A percentile compares a stretch with the other conserved stretches of the same genome.
phyloP scores from a whole-genome alignment of 2,797 vertebrate species.

The Paramormyrops hopkinsi region DNA sequence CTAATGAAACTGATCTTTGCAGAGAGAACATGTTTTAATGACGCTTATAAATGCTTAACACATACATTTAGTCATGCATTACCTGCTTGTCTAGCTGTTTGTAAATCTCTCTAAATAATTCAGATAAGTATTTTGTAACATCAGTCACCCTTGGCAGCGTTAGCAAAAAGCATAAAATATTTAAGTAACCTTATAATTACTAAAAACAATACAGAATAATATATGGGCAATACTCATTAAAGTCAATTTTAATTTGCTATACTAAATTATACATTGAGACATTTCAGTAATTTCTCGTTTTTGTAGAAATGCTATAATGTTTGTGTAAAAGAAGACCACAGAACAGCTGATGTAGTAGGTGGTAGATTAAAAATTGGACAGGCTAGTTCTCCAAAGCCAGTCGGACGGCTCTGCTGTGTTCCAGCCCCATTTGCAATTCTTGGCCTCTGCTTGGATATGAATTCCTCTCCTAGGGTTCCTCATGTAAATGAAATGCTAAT shows the following conservation, averaged over 20 bases:
- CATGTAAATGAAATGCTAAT: background rate
- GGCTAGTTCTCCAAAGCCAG: background rate
- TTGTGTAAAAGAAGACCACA: background rate
- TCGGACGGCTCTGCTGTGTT: background rate
- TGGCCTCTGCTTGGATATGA: background rate
- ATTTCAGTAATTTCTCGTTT: background rate
- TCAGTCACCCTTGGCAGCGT: background rate
- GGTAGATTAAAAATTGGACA: background rate
- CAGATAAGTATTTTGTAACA: background rate
- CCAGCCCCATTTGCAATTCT: background rate
- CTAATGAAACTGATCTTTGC: background rate
- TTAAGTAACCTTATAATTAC: constrained; percentile 4
- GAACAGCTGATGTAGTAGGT: background rate
- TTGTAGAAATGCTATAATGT: background rate
- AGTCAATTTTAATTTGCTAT: background rate
- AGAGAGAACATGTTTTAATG: background rate
- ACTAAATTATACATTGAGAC: background rate
- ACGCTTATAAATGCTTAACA: background rate
- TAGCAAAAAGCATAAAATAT: background rate
- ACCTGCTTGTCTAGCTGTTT: background rate
- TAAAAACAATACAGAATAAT: background rate
- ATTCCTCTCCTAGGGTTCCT: background rate
- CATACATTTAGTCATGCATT: background rate
- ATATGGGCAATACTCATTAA: background rate
- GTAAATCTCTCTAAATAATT: background rate